Percentiles rank a stretch among this genome's conserved stretches.
Evolutionary conservation across 2,888 invertebrate species (phyloP).

Genomic region (Lapara coniferarum): DNA sequence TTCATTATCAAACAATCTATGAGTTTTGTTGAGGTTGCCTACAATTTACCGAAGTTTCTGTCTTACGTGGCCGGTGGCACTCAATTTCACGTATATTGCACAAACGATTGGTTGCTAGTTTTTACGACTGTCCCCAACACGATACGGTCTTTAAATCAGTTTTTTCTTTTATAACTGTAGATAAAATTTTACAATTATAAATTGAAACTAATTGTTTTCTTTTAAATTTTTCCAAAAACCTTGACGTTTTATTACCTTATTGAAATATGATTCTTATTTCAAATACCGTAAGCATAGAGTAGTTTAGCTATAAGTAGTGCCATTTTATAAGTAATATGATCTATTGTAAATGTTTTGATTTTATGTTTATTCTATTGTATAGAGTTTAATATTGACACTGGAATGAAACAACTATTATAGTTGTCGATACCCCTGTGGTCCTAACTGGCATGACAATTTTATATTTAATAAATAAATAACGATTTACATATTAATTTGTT

Average conservation of each 20-base stretch:
- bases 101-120: no score
- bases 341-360: conserved; percentile 66
- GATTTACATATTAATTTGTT: conserved; percentile 55
- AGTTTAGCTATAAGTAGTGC: conserved; percentile 45
- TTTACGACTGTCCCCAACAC: no score
- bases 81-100: no score
- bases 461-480: conserved; percentile 77
- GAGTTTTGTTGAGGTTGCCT: no score
- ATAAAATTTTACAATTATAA: no score
- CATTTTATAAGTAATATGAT: conserved; percentile 50
- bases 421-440: conserved; percentile 64
- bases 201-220: no score
- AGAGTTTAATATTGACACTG: conserved; percentile 71
- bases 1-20: no score
- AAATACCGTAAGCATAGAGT: conserved; percentile 34
- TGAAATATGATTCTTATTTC: conserved; percentile 12
- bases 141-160: no score
- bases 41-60: no score
- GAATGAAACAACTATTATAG: conserved; percentile 66
- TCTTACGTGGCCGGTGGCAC: no score
- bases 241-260: neutral
- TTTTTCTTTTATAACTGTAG: no score
- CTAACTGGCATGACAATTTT: conserved; percentile 72
- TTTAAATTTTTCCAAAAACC: neutral
- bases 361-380: conserved; percentile 76